Percentiles rank a stretch among this genome's conserved stretches.
phyloP scores from a whole-genome alignment of 2,797 vertebrate species.

The Pangasius djambal region DNA sequence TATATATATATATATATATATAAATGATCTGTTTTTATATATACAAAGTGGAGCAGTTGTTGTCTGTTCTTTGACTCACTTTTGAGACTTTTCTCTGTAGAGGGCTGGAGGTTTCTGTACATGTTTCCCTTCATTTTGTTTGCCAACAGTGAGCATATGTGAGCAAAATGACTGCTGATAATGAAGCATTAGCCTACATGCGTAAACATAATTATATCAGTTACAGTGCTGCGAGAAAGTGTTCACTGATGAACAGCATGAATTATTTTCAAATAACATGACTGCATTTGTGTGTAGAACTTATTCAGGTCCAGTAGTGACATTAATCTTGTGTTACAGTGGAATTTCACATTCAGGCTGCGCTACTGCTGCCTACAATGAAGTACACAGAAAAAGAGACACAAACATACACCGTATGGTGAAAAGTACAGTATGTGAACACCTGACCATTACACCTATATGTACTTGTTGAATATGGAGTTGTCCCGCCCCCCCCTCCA shows the following conservation, averaged over 20 bases:
- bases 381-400: not conserved
- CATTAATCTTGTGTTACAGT: not conserved
- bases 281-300: not conserved
- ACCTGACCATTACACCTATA: not conserved
- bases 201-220: not conserved
- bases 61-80: not conserved
- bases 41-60: no score
- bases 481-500: not conserved
- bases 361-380: not conserved
- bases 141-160: slow-evolving; percentile 2
- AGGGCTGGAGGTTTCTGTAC: not conserved
- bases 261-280: slow-evolving; percentile 1
- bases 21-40: no score
- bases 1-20: no score
- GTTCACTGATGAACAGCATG: not conserved
- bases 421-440: not conserved
- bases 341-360: not conserved
- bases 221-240: not conserved
- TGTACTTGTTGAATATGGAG: not conserved
- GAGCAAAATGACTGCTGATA: not conserved
- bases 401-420: not conserved
- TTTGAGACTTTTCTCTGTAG: not conserved
- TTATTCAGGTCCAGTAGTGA: not conserved
- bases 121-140: not conserved
- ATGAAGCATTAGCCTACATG: slow-evolving; percentile 6